A percentile compares a stretch with the other conserved stretches of the same genome.
phyloP scores from a whole-genome alignment of 2,888 invertebrate species.

The Cerastis rubricosa region DNA sequence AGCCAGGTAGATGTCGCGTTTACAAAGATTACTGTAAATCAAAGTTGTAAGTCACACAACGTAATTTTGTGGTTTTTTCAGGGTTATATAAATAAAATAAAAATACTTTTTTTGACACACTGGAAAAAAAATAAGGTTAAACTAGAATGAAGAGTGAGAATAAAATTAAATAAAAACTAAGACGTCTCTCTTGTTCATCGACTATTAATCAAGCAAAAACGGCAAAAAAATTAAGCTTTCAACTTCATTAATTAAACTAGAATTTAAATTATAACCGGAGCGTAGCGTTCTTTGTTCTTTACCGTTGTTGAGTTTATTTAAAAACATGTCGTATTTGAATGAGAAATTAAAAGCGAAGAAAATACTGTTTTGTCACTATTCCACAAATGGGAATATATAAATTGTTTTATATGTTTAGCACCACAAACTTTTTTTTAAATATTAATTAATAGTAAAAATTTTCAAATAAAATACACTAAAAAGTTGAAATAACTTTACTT shows the following conservation, averaged over 20 bases:
- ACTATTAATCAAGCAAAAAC: constrained; percentile 24
- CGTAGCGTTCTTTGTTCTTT: constrained; percentile 8
- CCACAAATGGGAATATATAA: neutral
- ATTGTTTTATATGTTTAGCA: neutral
- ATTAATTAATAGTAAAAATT: no score
- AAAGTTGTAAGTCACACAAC: no score
- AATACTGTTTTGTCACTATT: neutral
- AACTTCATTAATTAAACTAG: constrained; percentile 15
- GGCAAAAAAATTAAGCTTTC: constrained; percentile 8
- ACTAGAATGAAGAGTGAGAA: neutral
- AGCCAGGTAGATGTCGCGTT: no score
- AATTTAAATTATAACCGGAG: constrained; percentile 21
- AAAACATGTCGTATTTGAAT: constrained; percentile 3
- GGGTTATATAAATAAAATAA: no score
- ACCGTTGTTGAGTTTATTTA: constrained; percentile 7
- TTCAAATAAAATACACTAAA: no score
- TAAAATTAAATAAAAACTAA: neutral
- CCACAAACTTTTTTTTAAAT: no score
- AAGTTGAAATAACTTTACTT: no score
- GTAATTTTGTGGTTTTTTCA: no score
- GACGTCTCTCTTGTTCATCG: neutral
- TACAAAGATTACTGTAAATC: no score
- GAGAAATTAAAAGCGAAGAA: neutral
- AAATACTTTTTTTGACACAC: no score
- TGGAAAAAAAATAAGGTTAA: no score